Conservation (phyloP, 2,113 vertebrate species). For the Cyanoderma ruficeps region DNA sequence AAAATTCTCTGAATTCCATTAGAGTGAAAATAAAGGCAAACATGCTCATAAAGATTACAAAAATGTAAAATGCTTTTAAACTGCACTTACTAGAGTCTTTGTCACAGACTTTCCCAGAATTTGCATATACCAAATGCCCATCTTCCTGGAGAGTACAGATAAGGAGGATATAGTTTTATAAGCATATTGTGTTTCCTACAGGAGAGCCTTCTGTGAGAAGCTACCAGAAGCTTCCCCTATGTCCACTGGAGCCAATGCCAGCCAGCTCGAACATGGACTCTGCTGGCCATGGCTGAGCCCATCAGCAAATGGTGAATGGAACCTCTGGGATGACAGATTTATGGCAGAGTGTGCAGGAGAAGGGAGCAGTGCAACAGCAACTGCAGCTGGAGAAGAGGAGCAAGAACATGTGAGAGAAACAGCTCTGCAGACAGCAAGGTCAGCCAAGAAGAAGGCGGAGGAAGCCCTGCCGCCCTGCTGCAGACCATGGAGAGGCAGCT, state of each 20-base stretch:
- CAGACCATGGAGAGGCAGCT: not conserved
- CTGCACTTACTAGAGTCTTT: not conserved
- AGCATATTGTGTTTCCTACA: not conserved
- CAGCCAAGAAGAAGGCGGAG: not conserved
- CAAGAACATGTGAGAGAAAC: not conserved
- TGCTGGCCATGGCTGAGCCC: fast-evolving
- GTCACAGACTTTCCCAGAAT: not conserved
- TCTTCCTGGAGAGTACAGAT: not conserved
- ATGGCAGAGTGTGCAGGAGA: not conserved
- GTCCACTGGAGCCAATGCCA: not conserved
- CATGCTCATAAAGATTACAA: not conserved
- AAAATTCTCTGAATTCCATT: not conserved
- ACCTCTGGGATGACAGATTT: not conserved
- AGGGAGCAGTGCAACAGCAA: not conserved
- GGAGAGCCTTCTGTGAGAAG: not conserved
- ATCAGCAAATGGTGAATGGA: not conserved
- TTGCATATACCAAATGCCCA: not conserved
- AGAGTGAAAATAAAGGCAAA: not conserved
- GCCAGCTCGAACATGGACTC: not conserved
- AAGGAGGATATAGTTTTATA: not conserved
- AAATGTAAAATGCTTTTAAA: not conserved
- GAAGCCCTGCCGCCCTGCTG: not conserved
- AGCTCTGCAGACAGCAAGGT: not conserved
- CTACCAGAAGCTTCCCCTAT: not conserved
- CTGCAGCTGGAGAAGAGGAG: not conserved